These are phyloP conservation scores for Noctua comes DNA, from an alignment of 2,888 invertebrate genomes.

Conservation along the genomic window DNA sequence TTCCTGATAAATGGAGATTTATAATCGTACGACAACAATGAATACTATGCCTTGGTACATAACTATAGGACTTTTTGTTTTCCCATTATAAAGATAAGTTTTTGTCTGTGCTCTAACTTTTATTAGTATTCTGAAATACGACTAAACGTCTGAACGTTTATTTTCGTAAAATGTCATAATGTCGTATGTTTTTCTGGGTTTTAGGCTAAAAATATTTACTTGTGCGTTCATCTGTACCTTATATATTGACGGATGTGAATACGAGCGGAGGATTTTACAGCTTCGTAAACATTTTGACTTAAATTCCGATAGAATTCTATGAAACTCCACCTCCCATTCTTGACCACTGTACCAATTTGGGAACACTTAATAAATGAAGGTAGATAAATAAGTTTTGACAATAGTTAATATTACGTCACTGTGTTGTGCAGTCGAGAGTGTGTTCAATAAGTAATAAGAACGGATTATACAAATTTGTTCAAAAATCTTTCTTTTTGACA, in stretches of 20 bases:
- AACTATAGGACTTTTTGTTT: constrained; percentile 19
- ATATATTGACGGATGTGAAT: not conserved
- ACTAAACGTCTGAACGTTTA: constrained; percentile 7
- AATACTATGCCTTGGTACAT: constrained; percentile 28
- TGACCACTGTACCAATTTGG: no score
- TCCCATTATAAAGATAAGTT: constrained; percentile 33
- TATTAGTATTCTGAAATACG: constrained; percentile 43
- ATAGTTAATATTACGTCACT: no score
- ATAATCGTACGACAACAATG: constrained; percentile 34
- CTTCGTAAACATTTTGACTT: not conserved
- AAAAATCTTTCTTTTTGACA: no score
- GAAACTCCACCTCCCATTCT: not conserved
- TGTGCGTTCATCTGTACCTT: not conserved
- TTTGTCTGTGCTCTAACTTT: constrained; percentile 24
- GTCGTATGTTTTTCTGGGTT: not conserved
- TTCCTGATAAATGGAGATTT: constrained; percentile 52
- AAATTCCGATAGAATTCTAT: constrained; percentile 3
- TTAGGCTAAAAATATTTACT: constrained; percentile 13
- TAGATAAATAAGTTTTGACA: no score
- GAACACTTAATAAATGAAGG: no score
- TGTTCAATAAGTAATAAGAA: no score
- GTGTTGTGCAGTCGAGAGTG: no score
- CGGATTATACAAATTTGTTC: no score
- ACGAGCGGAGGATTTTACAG: constrained; percentile 1
- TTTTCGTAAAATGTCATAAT: constrained; percentile 32